Evolutionary conservation across 2,113 vertebrate genomes (phyloP).

Genomic region (Clarias batrachus): DNA sequence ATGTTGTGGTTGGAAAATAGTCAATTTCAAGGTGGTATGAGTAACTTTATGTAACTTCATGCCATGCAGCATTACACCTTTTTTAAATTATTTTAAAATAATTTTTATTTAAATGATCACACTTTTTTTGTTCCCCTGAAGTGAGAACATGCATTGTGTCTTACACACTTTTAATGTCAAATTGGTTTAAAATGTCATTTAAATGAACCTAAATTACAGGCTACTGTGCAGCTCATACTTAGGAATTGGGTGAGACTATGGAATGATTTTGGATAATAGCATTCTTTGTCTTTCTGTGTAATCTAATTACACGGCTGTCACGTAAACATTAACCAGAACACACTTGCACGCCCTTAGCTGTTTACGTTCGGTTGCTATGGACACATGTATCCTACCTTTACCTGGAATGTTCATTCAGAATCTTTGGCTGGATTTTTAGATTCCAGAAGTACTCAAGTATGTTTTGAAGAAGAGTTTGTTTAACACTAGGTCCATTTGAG

Average conservation of each 20-base stretch:
- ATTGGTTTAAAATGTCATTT: constrained; percentile 18
- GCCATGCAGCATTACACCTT: neutral
- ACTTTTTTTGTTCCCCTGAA: neutral
- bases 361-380: constrained; percentile 50
- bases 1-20: neutral
- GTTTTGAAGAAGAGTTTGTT: constrained; percentile 41
- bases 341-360: constrained; percentile 43
- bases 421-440: constrained; percentile 31
- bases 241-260: constrained; percentile 33
- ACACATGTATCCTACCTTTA: constrained; percentile 28
- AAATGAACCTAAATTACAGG: constrained; percentile 33
- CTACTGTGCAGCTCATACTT: constrained; percentile 25
- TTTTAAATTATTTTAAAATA: no score
- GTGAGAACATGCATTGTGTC: neutral
- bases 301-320: constrained; percentile 47
- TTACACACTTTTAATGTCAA: constrained; percentile 27
- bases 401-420: constrained; percentile 54
- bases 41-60: neutral
- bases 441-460: constrained; percentile 25
- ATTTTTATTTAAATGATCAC: neutral
- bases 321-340: constrained; percentile 49
- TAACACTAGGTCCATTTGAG: constrained; percentile 35
- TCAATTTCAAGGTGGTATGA: neutral
- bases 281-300: constrained; percentile 25
- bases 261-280: constrained; percentile 23